Conservation (phyloP, 2,888 invertebrate species). For the Schizotus pectinicornis region DNA sequence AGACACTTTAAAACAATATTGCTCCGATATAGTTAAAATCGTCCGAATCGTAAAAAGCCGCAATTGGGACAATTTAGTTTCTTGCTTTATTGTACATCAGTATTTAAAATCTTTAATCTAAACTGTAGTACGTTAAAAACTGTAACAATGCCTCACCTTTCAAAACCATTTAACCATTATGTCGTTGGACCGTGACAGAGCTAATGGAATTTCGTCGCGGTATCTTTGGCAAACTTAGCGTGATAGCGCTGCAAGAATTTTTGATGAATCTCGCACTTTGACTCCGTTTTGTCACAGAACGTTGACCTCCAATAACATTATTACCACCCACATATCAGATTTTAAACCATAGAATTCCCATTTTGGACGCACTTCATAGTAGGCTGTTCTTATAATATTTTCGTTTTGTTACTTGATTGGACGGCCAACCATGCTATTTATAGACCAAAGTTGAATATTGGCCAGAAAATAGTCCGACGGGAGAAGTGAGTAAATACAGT, state of each 20-base stretch:
- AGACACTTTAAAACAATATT: neutral
- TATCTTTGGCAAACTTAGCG: neutral
- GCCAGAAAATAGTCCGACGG: too few relatives aligned
- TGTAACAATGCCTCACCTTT: too few relatives aligned
- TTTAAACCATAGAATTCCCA: neutral
- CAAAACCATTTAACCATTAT: too few relatives aligned
- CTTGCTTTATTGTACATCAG: too few relatives aligned
- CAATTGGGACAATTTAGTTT: too few relatives aligned
- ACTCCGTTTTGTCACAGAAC: constrained; percentile 9
- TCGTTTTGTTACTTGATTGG: too few relatives aligned
- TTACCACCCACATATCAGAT: constrained; percentile 18
- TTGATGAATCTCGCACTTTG: constrained; percentile 1
- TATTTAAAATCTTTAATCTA: too few relatives aligned
- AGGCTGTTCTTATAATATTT: neutral
- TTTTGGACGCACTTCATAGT: constrained; percentile 10
- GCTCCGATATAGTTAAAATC: neutral
- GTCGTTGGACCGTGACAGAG: neutral
- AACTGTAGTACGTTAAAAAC: too few relatives aligned
- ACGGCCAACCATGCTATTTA: too few relatives aligned
- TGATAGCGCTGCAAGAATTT: neutral
- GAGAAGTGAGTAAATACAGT: too few relatives aligned
- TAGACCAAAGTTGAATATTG: too few relatives aligned
- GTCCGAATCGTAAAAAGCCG: neutral
- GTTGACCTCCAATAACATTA: constrained; percentile 17
- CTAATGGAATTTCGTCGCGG: constrained; percentile 3